Conservation (phyloP, 2,888 invertebrate species). For the Lasioglossum calceatum region DNA sequence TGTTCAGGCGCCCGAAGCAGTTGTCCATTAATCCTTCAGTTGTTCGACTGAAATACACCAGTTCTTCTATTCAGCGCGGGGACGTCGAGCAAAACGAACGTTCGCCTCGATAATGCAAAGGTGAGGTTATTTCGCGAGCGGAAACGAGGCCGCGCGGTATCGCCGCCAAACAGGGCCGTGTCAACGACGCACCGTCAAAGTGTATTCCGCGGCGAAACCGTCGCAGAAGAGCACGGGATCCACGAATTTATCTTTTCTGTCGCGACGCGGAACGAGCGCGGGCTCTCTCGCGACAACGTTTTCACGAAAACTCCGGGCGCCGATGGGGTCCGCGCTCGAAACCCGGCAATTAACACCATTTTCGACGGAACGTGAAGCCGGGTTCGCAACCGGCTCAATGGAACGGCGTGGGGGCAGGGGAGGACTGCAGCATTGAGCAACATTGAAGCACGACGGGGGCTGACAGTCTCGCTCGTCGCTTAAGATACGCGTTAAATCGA, state of each 20-base stretch:
- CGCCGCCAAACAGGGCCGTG: conserved; percentile 14
- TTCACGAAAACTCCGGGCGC: neutral
- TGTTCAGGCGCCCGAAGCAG: neutral
- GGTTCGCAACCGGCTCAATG: conserved; percentile 58
- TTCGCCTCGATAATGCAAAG: neutral
- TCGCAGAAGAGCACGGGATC: neutral
- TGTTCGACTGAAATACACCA: neutral
- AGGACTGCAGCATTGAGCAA: conserved; percentile 58
- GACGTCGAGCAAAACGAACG: neutral
- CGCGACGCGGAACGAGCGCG: neutral
- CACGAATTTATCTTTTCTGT: conserved; percentile 50
- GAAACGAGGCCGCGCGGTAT: conserved; percentile 18
- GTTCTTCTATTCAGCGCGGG: neutral
- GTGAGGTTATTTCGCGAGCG: neutral
- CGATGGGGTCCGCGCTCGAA: conserved; percentile 49
- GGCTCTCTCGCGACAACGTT: neutral
- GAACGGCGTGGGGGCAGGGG: conserved; percentile 14
- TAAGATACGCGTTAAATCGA: conserved; percentile 52
- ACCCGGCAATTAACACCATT: conserved; percentile 65
- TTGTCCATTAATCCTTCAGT: neutral
- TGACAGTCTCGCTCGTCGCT: conserved; percentile 53
- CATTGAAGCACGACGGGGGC: conserved; percentile 47
- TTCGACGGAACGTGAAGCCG: conserved; percentile 34
- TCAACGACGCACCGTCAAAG: conserved; percentile 28
- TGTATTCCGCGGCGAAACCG: conserved; percentile 7